These are phyloP conservation scores for Neolamprologus brichardi DNA, from an alignment of 2,113 vertebrate genomes.

Conservation along the genomic window DNA sequence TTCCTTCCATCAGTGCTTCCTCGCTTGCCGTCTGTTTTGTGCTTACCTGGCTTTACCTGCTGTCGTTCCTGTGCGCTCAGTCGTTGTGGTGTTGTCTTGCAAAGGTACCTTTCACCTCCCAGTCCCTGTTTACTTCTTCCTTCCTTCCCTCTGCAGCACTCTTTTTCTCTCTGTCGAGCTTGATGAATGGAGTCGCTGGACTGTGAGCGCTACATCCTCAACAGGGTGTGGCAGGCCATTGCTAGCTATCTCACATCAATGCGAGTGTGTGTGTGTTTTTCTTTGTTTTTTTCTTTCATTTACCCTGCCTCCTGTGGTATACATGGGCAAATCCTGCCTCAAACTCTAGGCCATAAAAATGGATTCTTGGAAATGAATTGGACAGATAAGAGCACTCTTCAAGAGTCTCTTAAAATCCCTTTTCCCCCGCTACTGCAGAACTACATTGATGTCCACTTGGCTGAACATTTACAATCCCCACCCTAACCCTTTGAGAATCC, in stretches of 20 bases:
- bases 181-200: slow-evolving; percentile 70
- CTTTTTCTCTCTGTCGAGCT: slow-evolving; percentile 37
- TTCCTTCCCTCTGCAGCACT: not conserved
- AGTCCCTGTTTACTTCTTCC: slow-evolving; percentile 49
- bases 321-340: not conserved
- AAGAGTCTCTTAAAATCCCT: slow-evolving; percentile 15
- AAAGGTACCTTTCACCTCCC: slow-evolving; percentile 46
- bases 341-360: not conserved
- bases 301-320: not conserved
- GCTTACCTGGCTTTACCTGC: slow-evolving; percentile 18
- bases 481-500: slow-evolving; percentile 10
- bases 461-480: slow-evolving; percentile 20
- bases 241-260: slow-evolving; percentile 28
- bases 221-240: slow-evolving; percentile 42
- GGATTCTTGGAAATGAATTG: slow-evolving; percentile 7
- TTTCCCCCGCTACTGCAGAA: not conserved
- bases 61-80: not conserved
- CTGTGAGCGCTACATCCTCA: slow-evolving; percentile 56
- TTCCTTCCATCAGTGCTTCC: not conserved
- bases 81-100: slow-evolving; percentile 18
- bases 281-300: not conserved
- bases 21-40: slow-evolving; percentile 1
- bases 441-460: slow-evolving; percentile 25
- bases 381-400: not conserved
- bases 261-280: not conserved